Conservation (phyloP, 2,797 vertebrate genomes). For the Centroberyx gerrardi region DNA sequence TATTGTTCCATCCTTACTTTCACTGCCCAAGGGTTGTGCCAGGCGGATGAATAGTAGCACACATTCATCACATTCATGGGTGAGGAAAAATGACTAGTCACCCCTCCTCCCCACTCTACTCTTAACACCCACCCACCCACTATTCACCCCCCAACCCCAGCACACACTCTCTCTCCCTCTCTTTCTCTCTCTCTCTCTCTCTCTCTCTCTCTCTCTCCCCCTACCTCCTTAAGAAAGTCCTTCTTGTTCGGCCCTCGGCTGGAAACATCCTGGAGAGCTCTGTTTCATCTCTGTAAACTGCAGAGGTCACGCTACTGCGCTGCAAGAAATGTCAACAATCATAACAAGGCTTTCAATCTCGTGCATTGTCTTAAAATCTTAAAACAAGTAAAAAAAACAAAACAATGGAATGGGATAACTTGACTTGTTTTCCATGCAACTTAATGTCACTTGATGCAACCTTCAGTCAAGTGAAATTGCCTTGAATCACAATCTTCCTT, state of each 20-base stretch:
- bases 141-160: too few relatives aligned
- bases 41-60: constrained; percentile 27
- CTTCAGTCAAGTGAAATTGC: too few relatives aligned
- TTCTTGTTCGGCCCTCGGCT: constrained; percentile 26
- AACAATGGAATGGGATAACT: too few relatives aligned
- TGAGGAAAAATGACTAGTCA: background rate
- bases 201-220: too few relatives aligned
- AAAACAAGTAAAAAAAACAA: too few relatives aligned
- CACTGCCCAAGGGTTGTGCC: background rate
- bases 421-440: too few relatives aligned
- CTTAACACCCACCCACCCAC: constrained; percentile 3
- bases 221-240: constrained; percentile 36
- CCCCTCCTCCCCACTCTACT: background rate
- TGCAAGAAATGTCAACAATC: background rate
- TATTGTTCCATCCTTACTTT: constrained; percentile 39
- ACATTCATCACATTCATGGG: background rate
- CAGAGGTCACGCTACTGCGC: background rate
- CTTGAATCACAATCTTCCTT: too few relatives aligned
- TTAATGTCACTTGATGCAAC: too few relatives aligned
- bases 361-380: background rate
- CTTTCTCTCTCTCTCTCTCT: too few relatives aligned
- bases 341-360: background rate
- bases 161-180: too few relatives aligned
- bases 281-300: constrained; percentile 18
- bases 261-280: constrained; percentile 32